Evolutionary conservation across 1,140 invertebrate species (phyloP), one percentile per base, ranked within the genome.

Genomic region (Drosophila tsacasi): DNA sequence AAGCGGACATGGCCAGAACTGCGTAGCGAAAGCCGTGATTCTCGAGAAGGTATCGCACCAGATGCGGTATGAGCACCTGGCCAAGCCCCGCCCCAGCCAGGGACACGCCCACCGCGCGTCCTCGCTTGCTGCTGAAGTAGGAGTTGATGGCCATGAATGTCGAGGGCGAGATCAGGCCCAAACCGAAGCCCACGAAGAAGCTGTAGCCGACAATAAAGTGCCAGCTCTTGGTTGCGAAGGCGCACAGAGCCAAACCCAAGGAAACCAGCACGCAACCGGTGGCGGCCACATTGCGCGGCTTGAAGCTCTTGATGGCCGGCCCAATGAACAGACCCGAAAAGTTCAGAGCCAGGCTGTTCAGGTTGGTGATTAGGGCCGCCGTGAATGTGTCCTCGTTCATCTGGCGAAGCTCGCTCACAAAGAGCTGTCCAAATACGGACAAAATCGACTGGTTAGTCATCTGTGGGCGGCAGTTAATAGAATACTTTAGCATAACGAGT

Each of bases 51-150:
- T 94, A 93, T 30, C 94, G 92, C 30, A 96, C 94, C 32, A 97
- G 85, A 65, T 95, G 95, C 0, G 96, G 96, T 94, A 97, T 95
- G 7, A 96, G 74, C 76, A 96, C 96, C 77, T 96, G 96, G 8
- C 96, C 96, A 2, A 97, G 76, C 21, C 95, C 96, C 39, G 96
- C 96, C 15, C 96, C 94, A 1, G 96, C 96, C 93, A 96, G 95
- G 0, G 96, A 94, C 3, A 96, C 85, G 9, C 96, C 96, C 52
- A 96, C 95, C 2, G 96, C 96, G 30, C 94, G 93, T 44, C 95
- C 95, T 57, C 96, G 95, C 86, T 94, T 95, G 63, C 94, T 93
- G 40, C 93, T 94, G 72, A 97, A 97, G 83, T 96, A 97, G 0
- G 95, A 94, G 83, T 96, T 96, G 6, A 97, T 93, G 5, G 96